Evolutionary conservation across 2,888 invertebrate genomes (phyloP), one percentile per base, ranked within the genome.

Genomic region (Linyphia triangularis): DNA sequence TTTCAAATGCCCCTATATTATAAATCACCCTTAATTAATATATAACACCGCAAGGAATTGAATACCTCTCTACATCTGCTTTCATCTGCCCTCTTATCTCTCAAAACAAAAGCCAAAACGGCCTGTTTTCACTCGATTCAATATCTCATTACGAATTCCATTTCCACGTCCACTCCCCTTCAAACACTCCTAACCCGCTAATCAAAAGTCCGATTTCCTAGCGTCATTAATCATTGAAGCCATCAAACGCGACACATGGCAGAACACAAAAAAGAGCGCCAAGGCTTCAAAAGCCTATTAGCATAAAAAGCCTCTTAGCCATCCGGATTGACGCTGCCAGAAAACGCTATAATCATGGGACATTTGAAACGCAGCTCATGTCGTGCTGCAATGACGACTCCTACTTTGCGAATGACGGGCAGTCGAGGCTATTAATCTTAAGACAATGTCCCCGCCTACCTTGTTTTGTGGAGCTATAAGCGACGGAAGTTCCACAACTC

Each of bases 251-350:
- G 69, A 81, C 81, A 70, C 30, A 65, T 65, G 65, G 61, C 61
- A 6, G 40, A 40, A 61, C 40, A n/a, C 19, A 43, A 13, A 28
- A 72, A 72, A 61, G 22, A 43, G 40, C 69, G 51, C 43, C 40
- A 40, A 63, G 85, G 72, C 79, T 65, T 28, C 43, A n/a, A n/a
- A n/a, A n/a, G 13, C 63, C 57, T 63, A 86, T 79, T 79, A 79
- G 79, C 79, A 86, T 79, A 79, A 79, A 79, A 79, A 79, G 72
- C n/a, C 67, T 73, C 65, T 86, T 78, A 85, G 59, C 69, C 40
- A 69, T 33, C 30, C 67, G 59, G 65, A 65, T 51, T 19, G 79
- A 67, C 67, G 30, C 19, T 24, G 70, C n/a, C n/a, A 81, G 43
- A 57, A 10, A 70, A 81, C 28, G 30, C 51, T 81, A 70, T 81